A percentile compares a stretch with the other conserved stretches of the same genome.
phyloP scores from a whole-genome alignment of 2,888 invertebrate species.

The Drosophila prolongata region DNA sequence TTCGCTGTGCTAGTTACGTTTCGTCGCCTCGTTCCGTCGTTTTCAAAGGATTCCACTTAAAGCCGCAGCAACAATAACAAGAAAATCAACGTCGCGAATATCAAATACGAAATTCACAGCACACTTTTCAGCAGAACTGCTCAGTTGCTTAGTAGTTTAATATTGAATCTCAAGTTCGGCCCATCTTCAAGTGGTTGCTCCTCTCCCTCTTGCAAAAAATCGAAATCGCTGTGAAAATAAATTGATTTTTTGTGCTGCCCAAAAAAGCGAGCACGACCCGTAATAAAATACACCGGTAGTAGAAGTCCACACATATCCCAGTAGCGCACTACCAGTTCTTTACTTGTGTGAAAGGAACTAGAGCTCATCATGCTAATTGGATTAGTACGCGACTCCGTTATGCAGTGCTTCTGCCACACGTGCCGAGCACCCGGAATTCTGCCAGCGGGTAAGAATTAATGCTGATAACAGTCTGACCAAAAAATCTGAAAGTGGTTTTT shows the following conservation, averaged over 20 bases:
- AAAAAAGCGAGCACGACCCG: neutral
- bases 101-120: conserved; percentile 17
- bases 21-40: conserved; percentile 24
- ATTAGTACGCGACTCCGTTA: conserved; percentile 95
- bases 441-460: conserved; percentile 88
- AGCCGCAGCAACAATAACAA: conserved; percentile 8
- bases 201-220: neutral
- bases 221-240: conserved; percentile 5
- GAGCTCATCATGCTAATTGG: conserved; percentile 90
- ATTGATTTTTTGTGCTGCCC: conserved; percentile 5
- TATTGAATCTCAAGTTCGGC: neutral
- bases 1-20: conserved; percentile 80
- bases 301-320: conserved; percentile 53
- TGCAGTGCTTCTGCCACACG: conserved; percentile 97
- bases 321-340: conserved; percentile 17
- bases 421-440: conserved; percentile 92
- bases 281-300: conserved; percentile 8
- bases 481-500: neutral
- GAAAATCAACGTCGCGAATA: conserved; percentile 13
- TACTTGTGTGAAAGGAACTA: conserved; percentile 7
- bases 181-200: conserved; percentile 39
- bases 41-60: conserved; percentile 16
- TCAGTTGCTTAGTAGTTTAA: conserved; percentile 12
- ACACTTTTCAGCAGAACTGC: conserved; percentile 34
- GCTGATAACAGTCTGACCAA: conserved; percentile 25